Percentiles rank a stretch among this genome's conserved stretches.
These are phyloP conservation scores for Drosophila sturtevanti DNA, from an alignment of 1,140 invertebrate species.

Conservation along the genomic window DNA sequence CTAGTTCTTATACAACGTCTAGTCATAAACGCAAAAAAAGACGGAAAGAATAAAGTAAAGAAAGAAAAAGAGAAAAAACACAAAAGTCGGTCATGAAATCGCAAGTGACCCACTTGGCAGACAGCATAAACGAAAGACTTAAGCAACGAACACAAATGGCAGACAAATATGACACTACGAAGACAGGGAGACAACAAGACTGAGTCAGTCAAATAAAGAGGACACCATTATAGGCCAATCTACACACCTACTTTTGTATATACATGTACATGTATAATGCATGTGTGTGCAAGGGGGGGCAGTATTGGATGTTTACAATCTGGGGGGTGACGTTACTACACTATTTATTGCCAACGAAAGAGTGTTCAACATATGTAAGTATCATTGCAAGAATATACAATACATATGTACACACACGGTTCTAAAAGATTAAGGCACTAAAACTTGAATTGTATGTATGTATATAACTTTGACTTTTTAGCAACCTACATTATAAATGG, in stretches of 20 bases:
- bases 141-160: conserved; percentile 69
- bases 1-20: conserved; percentile 16
- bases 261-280: not conserved
- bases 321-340: too few relatives aligned
- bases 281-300: not conserved
- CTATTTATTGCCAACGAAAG: not conserved
- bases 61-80: conserved; percentile 32
- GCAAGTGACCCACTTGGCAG: conserved; percentile 79
- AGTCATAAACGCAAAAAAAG: conserved; percentile 23
- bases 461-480: too few relatives aligned
- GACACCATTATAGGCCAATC: conserved; percentile 78
- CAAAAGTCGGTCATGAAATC: conserved; percentile 80
- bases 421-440: too few relatives aligned
- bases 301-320: not conserved
- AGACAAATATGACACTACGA: conserved; percentile 73
- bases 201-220: conserved; percentile 71
- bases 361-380: too few relatives aligned
- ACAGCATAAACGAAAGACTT: conserved; percentile 70
- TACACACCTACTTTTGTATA: too few relatives aligned
- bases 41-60: conserved; percentile 7
- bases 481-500: too few relatives aligned
- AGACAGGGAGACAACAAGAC: conserved; percentile 56
- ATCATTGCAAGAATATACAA: too few relatives aligned
- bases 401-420: too few relatives aligned
- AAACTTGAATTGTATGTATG: too few relatives aligned